Base-by-base conservation (phyloP, 1,140 invertebrate genomes). In the Musca domestica region DNA sequence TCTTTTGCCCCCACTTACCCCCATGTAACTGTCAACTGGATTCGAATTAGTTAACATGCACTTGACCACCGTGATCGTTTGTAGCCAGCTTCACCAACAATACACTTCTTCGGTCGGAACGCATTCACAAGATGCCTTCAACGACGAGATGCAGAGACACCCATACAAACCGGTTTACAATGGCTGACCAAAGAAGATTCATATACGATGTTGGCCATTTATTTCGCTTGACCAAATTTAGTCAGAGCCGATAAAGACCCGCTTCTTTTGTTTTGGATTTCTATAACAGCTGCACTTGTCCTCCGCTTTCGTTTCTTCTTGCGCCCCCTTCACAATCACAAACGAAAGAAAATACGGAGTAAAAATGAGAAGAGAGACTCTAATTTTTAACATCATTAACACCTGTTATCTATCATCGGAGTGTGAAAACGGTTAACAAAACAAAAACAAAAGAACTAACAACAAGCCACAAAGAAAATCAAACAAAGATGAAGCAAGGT, bases 11-110 rank as follows among this genome's bases (percentile, higher is more conserved):
- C 34, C 34, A 41, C 10, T n/a, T 41, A 41, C 34, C 4, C 34
- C 34, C 34, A 61, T 61, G 27, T 61, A 27, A 27, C 56, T 61
- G 56, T 41, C 56, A 61, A 61, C 27, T 30, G 48, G 20, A 51
- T 51, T 51, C 4, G 20, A 51, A 34, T 19, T 19, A 27, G 2
- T 61, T 19, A 12, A 27, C 23, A 27, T 9, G 20, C 34, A 14
- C 25, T 17, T 34, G 34, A 61, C 56, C 56, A 41, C 56, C 27
- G 9, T 15, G 27, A 61, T 34, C 14, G 27, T 20, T 56, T 3
- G 25, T n/a, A 23, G n/a, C 27, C 25, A 58, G 17, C n/a, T n/a
- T n/a, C 54, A 58, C n/a, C 15, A 17, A 58, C 4, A 9, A 61
- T 61, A 5, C 34, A 41, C 34, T 41, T 41, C 34, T 41, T 41